A percentile compares a stretch with the other conserved stretches of the same genome.
Evolutionary conservation across 37 sponge, comb jelly and placozoan species (phyloP).

Genomic region (Aplysina aerophoba): DNA sequence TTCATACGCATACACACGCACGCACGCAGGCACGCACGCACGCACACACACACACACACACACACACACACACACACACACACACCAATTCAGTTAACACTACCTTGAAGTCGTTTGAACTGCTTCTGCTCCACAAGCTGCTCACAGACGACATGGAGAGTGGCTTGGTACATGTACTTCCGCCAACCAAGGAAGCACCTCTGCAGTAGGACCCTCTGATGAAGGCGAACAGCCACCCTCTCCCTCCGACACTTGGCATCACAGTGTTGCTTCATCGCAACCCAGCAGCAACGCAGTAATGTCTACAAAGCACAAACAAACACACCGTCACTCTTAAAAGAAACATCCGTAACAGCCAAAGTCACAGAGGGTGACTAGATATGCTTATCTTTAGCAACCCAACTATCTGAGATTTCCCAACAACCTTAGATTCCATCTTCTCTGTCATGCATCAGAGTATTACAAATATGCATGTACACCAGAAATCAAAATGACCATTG

Average conservation of each 20-base stretch:
- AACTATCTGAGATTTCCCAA: too few species aligned
- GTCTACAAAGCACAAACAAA: not conserved
- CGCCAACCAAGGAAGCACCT: not conserved
- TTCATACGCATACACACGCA: not conserved
- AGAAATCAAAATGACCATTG: too few species aligned
- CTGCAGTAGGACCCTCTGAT: not conserved
- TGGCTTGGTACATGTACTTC: not conserved
- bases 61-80: not conserved
- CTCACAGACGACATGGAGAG: not conserved
- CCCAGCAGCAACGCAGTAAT: not conserved
- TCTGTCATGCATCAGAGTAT: too few species aligned
- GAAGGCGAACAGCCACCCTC: not conserved
- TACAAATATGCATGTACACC: too few species aligned
- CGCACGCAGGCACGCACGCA: not conserved
- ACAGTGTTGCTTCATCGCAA: not conserved
- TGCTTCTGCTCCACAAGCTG: not conserved
- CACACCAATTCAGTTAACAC: not conserved
- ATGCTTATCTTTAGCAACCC: not conserved
- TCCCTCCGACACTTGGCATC: not conserved
- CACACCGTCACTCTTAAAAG: not conserved
- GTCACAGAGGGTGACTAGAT: not conserved
- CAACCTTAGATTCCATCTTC: too few species aligned
- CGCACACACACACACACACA: not conserved
- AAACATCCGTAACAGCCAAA: not conserved
- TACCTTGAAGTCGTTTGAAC: not conserved